Percentiles rank a stretch among this genome's conserved stretches.
Evolutionary conservation across 2,888 invertebrate genomes (phyloP).

Genomic region (Rhingia campestris): DNA sequence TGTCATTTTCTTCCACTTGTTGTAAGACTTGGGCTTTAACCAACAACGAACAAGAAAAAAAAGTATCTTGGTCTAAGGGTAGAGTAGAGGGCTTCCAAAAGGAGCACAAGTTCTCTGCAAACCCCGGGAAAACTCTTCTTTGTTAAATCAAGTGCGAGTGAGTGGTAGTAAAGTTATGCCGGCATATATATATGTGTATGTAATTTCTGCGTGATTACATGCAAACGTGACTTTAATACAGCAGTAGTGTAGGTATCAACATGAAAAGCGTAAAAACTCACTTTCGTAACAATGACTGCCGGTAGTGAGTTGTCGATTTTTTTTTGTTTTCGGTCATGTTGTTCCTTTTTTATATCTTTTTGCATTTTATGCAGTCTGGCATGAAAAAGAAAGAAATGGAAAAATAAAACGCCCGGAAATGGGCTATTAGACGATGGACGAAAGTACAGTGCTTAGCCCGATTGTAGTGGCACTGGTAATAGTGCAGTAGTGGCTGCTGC

Average conservation of each 20-base stretch:
- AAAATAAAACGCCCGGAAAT: slow-evolving; percentile 56
- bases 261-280: slow-evolving; percentile 24
- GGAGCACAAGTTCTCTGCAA: slow-evolving; percentile 63
- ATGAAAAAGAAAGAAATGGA: slow-evolving; percentile 13
- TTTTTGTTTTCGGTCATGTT: slow-evolving; percentile 4
- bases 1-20: slow-evolving; percentile 58
- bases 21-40: slow-evolving; percentile 11
- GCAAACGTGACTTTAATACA: slow-evolving; percentile 62
- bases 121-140: slow-evolving; percentile 46
- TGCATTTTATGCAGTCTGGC: slow-evolving; percentile 45
- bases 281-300: slow-evolving; percentile 60
- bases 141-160: slow-evolving; percentile 67
- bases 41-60: slow-evolving; percentile 12
- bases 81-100: slow-evolving; percentile 10
- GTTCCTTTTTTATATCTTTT: slow-evolving; percentile 12
- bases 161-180: slow-evolving; percentile 27
- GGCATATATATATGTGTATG: neutral
- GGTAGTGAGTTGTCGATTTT: slow-evolving; percentile 40
- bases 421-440: slow-evolving; percentile 57
- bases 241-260: neutral
- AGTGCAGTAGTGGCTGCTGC: neutral
- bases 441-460: slow-evolving; percentile 28
- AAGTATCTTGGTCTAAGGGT: neutral
- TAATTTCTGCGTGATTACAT: slow-evolving; percentile 63
- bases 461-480: slow-evolving; percentile 24